Conservation (phyloP, 2,888 invertebrate species). For the Adelognathus sp. region DNA sequence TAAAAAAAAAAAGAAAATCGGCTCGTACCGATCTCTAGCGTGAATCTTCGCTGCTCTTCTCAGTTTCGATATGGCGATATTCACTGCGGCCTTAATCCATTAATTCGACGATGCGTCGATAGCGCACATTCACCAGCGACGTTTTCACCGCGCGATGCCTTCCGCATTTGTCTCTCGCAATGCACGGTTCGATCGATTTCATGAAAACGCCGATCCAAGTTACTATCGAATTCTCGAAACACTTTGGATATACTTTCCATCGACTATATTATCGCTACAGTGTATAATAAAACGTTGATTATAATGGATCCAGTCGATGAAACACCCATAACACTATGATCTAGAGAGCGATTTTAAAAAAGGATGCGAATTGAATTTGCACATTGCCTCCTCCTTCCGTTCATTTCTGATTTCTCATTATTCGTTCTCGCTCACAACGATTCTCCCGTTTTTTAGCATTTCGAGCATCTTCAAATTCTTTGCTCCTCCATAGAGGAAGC, state of each 20-base stretch:
- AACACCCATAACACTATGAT: too few species aligned
- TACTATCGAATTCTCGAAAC: not conserved
- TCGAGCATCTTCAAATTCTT: too few species aligned
- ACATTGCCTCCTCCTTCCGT: too few species aligned
- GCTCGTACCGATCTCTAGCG: constrained; percentile 39
- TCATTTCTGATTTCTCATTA: too few species aligned
- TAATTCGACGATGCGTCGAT: constrained; percentile 20
- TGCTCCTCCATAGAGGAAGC: too few species aligned
- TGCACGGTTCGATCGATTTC: not conserved
- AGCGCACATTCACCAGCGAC: not conserved
- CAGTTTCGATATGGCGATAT: too few species aligned
- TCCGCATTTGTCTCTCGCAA: not conserved
- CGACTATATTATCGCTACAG: not conserved
- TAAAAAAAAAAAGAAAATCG: constrained; percentile 20
- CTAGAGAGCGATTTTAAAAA: too few species aligned
- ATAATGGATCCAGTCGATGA: not conserved
- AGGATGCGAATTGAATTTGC: too few species aligned
- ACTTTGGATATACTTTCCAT: not conserved
- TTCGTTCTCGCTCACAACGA: too few species aligned
- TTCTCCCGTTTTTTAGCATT: too few species aligned
- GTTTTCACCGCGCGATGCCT: constrained; percentile 21
- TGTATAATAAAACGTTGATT: not conserved
- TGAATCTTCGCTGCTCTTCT: not conserved
- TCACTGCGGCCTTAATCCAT: constrained; percentile 40
- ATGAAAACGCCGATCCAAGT: not conserved